Conservation (phyloP, 2,888 invertebrate genomes). For the Ptycholaimellus sp. region DNA sequence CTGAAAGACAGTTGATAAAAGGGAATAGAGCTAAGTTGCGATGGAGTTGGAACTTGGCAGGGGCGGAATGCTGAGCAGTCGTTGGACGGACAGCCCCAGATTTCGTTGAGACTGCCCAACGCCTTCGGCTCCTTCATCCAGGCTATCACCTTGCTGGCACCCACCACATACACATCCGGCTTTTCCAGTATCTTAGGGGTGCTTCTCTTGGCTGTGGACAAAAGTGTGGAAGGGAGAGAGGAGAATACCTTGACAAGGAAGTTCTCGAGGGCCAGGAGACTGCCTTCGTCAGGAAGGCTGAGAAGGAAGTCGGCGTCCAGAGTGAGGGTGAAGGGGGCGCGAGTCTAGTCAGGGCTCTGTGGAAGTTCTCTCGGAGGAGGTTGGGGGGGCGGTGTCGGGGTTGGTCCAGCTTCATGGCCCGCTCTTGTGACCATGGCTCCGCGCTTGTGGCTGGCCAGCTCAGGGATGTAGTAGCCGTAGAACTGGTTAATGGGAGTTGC, state of each 20-base stretch:
- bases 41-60: conserved; percentile 8
- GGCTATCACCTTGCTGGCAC: conserved; percentile 16
- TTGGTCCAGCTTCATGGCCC: too few relatives aligned
- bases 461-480: conserved; percentile 7
- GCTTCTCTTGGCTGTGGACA: conserved; percentile 1
- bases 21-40: conserved; percentile 6
- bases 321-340: conserved; percentile 19
- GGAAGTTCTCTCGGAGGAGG: conserved; percentile 17
- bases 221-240: background rate
- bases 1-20: conserved; percentile 1
- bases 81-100: conserved; percentile 21
- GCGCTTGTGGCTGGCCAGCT: conserved; percentile 7
- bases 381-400: conserved; percentile 11
- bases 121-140: conserved; percentile 20
- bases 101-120: conserved; percentile 9
- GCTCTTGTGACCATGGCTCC: conserved; percentile 15
- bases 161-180: conserved; percentile 19
- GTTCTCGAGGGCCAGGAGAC: conserved; percentile 14
- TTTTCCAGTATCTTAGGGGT: conserved; percentile 12
- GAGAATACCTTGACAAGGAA: conserved; percentile 15
- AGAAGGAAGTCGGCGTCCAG: conserved; percentile 17
- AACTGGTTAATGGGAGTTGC: conserved; percentile 13
- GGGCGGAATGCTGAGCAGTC: too few relatives aligned
- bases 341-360: conserved; percentile 12
- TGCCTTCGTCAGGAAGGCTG: conserved; percentile 15